Evolutionary conservation across 2,113 vertebrate species (phyloP).

Genomic region (Halichoeres trimaculatus): DNA sequence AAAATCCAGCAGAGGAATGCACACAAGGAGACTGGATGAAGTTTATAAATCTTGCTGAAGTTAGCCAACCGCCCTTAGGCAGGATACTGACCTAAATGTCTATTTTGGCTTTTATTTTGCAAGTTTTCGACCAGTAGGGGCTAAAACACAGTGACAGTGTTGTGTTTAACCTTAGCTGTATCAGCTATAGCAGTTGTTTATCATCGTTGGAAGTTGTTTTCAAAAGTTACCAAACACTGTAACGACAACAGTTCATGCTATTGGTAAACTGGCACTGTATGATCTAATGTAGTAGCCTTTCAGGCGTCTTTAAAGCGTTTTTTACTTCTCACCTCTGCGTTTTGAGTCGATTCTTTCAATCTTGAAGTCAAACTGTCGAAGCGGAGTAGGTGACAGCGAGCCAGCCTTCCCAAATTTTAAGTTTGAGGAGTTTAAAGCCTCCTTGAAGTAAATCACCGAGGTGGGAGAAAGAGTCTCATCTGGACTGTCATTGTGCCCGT

Average conservation of each 20-base stretch:
- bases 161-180: not conserved
- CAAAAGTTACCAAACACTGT: conserved; percentile 15
- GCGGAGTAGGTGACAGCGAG: conserved; percentile 53
- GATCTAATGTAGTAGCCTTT: not conserved
- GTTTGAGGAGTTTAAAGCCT: conserved; percentile 78
- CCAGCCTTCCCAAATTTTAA: conserved; percentile 61
- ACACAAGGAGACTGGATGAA: not conserved
- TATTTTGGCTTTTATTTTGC: not conserved
- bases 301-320: not conserved
- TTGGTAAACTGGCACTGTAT: no score
- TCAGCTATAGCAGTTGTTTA: not conserved
- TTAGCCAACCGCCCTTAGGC: not conserved
- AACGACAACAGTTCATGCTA: not conserved
- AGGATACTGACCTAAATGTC: not conserved
- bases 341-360: conserved; percentile 78
- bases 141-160: not conserved
- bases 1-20: not conserved
- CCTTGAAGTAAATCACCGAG: conserved; percentile 86
- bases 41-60: conserved; percentile 4
- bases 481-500: conserved; percentile 76
- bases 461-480: conserved; percentile 84
- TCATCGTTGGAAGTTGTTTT: not conserved
- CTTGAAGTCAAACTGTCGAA: conserved; percentile 77
- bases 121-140: not conserved
- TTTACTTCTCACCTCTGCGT: conserved; percentile 74